Base-by-base conservation (phyloP, 2,113 vertebrate species). In the Arizona elegans region DNA sequence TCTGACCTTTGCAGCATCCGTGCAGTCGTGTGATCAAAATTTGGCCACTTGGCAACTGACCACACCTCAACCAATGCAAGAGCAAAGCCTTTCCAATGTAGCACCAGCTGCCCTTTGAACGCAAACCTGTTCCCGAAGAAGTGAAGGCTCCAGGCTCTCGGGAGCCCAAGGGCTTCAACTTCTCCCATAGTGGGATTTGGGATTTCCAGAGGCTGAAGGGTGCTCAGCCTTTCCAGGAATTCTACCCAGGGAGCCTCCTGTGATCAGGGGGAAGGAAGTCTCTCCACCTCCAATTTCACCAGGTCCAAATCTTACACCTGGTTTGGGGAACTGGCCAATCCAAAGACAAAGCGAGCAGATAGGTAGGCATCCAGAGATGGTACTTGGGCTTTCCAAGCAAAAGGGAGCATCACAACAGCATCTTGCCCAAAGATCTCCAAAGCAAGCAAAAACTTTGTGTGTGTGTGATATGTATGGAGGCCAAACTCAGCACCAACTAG, bases 371-470 rank as follows among this genome's bases (percentile, higher is more conserved):
- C 6, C 23, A 62, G 65, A 70, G 65, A 33, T 2, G 5, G n/a
- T 33, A 33, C 65, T 17, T 75, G 13, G 29, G 13, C n/a, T 75
- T 75, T 17, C n/a, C 2, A 0, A 33, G 1, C 43, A 26, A n/a
- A 17, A 2, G 12, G n/a, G 5, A 17, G 2, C 13, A 17, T 15
- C 26, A 5, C 26, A n/a, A 1, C 26, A 1, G 50, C 2, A 7
- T 5, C 10, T 23, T 11, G 17, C 3, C n/a, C n/a, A 43, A 58
- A 23, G 33, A 38, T 17, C 10, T 52, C 50, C 1, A 0, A 24
- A 89, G 13, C 13, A 33, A 75, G n/a, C 5, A 75, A 33, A 75
- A n/a, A 1, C 6, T 58, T 6, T 59, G 58, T 23, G 8, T 56
- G 55, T 21, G 55, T 21, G 55, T 21, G 19, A 50, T 47, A 47